Percentiles rank a stretch among this genome's conserved stretches.
Conservation (phyloP, 2,888 invertebrate species). For the Bruchidius siliquastri region DNA sequence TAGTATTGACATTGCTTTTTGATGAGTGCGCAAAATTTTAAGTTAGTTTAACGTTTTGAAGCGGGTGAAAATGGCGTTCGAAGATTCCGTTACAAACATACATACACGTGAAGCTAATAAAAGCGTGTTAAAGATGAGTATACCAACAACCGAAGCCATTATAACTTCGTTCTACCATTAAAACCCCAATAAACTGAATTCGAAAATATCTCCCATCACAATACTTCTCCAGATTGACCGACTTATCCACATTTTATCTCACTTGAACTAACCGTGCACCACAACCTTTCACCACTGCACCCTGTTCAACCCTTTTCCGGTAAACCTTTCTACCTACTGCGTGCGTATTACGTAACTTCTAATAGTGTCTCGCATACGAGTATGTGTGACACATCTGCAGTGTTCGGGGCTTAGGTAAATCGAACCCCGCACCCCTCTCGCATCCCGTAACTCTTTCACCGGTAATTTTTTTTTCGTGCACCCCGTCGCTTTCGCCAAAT, state of each 20-base stretch:
- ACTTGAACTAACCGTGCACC: not conserved
- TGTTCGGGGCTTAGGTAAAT: not conserved
- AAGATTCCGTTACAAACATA: no score
- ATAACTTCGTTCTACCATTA: no score
- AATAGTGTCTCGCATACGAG: not conserved
- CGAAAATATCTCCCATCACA: no score
- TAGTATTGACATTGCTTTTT: no score
- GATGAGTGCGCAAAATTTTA: no score
- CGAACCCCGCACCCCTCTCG: constrained; percentile 4
- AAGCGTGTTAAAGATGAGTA: no score
- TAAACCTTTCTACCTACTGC: not conserved
- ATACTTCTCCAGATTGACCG: no score
- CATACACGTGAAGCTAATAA: no score
- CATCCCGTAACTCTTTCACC: constrained; percentile 22
- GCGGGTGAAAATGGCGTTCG: no score
- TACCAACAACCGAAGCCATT: no score
- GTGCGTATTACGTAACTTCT: not conserved
- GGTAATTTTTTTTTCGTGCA: constrained; percentile 11
- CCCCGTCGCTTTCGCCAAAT: constrained; percentile 32
- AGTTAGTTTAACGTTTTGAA: no score
- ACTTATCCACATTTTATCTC: not conserved
- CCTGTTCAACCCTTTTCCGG: not conserved
- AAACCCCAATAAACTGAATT: no score
- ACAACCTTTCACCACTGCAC: not conserved
- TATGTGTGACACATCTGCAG: not conserved